Percentiles rank a stretch among this genome's conserved stretches.
These are phyloP conservation scores for Vipera latastei DNA, from an alignment of 2,797 vertebrate genomes.

Conservation along the genomic window DNA sequence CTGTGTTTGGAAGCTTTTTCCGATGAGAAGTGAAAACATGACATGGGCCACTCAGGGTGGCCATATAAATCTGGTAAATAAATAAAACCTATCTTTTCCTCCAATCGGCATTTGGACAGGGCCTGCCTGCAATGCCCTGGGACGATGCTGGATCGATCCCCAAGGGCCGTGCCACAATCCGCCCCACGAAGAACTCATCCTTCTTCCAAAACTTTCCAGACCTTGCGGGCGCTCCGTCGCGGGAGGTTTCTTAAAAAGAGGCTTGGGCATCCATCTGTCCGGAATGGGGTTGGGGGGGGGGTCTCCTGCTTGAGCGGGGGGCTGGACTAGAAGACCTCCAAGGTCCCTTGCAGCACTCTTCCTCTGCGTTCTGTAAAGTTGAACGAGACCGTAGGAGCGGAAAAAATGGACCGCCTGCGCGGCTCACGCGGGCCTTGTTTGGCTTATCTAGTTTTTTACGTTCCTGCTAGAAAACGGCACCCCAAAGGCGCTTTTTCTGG, in stretches of 20 bases:
- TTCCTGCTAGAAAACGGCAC: not conserved
- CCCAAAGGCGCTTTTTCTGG: too few relatives aligned
- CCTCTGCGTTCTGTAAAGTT: not conserved
- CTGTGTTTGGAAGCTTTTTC: not conserved
- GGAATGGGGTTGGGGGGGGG: too few relatives aligned
- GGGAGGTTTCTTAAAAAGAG: too few relatives aligned
- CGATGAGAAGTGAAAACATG: not conserved
- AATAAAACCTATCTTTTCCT: not conserved
- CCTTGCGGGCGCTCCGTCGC: not conserved
- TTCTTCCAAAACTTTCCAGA: not conserved
- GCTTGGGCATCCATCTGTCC: too few relatives aligned
- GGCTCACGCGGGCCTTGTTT: not conserved
- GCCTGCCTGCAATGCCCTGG: not conserved
- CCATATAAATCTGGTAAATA: not conserved
- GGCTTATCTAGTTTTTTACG: not conserved
- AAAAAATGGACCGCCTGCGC: not conserved
- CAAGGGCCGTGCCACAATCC: not conserved
- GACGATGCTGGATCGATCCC: too few relatives aligned
- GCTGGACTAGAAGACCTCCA: not conserved
- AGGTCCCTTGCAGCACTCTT: not conserved
- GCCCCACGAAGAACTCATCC: not conserved
- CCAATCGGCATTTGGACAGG: not conserved
- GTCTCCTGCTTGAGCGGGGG: not conserved
- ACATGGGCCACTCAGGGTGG: too few relatives aligned
- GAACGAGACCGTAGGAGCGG: not conserved